Base-by-base conservation (phyloP, 2,797 vertebrate genomes). In the Pterois miles region DNA sequence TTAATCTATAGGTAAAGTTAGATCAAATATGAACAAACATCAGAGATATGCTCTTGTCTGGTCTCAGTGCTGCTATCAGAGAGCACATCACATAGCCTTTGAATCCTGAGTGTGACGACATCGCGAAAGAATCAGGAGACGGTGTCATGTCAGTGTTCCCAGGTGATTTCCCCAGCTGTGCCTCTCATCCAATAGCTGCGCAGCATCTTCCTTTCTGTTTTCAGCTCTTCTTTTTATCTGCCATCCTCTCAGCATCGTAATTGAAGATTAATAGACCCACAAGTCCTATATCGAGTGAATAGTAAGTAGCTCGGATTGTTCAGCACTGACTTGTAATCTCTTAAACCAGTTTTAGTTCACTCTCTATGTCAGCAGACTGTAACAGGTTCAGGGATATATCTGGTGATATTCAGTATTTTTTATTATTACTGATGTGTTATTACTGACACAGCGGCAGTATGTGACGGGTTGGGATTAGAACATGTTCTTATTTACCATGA, bases 101-200 rank as follows among this genome's bases (percentile, higher is more conserved):
- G 83, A 89, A 65, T 81, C 11, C 68, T 69, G 63, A 86, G 83
- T 63, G 71, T 27, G 25, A 72, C 53, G n/a, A 68, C 57, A 29
- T 77, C 5, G 31, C 53, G 63, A 69, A 70, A 79, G 75, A 85
- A 87, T 84, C 67, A 78, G 38, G 84, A 29, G 80, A 65, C 76
- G 40, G 71, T 31, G 76, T 81, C 7, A 14, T 78, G 81, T 66
- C 8, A 65, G 60, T 52, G 74, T 75, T 89, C 89, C 85, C 90
- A 86, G 84, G 87, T 90, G 89, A 88, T 74, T 89, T 90, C 74
- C 67, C 80, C 89, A 89, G 89, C 87, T 89, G 85, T 74, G 81
- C 74, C 82, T 85, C 84, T 87, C 57, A 82, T 86, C 76, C 81
- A 65, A 68, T 31, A 75, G 71, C 87, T 76, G 70, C 80, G 73